Conservation (phyloP, 2,797 vertebrate genomes). For the Cetoscarus ocellatus region DNA sequence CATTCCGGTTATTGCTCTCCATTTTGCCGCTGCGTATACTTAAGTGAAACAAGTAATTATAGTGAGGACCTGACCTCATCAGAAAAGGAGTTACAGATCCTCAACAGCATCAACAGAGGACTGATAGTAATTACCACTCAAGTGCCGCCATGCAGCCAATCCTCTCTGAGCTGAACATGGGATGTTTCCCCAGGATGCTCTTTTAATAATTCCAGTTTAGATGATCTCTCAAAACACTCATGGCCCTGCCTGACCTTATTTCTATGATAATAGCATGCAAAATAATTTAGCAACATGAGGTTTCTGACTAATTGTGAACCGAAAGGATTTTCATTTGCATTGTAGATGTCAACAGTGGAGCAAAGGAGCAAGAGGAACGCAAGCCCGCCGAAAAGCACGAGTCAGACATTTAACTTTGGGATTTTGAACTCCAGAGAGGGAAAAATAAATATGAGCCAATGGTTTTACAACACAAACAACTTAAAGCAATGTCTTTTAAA, state of each 20-base stretch:
- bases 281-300: neutral
- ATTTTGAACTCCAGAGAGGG: too few species aligned
- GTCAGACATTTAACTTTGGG: neutral
- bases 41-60: conserved; percentile 68
- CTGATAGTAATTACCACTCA: conserved; percentile 56
- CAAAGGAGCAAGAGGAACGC: neutral
- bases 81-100: conserved; percentile 53
- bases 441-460: neutral
- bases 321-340: conserved; percentile 13
- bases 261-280: conserved; percentile 7
- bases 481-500: neutral
- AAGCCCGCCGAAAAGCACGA: neutral
- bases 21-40: conserved; percentile 56
- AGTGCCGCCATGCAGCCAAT: conserved; percentile 32
- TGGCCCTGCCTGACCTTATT: conserved; percentile 17
- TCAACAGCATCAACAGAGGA: conserved; percentile 57
- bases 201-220: conserved; percentile 28
- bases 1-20: conserved; percentile 54
- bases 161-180: conserved; percentile 28
- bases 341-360: neutral
- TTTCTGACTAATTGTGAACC: neutral
- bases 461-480: neutral
- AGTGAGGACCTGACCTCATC: conserved; percentile 72
- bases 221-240: conserved; percentile 34
- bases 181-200: conserved; percentile 22